phyloP scores from a whole-genome alignment of 2,113 vertebrate genomes.

The Saimiri boliviensis region DNA sequence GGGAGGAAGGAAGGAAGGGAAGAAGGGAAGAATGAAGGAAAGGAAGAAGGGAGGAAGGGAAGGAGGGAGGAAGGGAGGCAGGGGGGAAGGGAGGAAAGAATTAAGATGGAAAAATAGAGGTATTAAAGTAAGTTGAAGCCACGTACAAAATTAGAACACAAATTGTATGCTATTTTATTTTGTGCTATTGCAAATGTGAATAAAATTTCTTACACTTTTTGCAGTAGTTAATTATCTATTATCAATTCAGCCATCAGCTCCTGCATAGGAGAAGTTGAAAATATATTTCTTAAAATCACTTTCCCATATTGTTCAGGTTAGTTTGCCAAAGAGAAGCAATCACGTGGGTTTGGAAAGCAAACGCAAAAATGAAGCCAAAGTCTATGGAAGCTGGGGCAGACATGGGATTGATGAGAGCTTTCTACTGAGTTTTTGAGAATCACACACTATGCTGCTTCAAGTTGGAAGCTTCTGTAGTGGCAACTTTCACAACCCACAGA shows the following conservation, averaged over 20 bases:
- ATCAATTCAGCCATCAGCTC: background rate
- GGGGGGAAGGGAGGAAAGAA: too few species aligned
- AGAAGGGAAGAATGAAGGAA: fast-evolving
- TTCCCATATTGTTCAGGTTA: background rate
- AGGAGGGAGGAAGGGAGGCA: fast-evolving
- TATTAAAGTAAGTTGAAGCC: background rate
- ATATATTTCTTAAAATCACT: background rate
- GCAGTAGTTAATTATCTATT: background rate
- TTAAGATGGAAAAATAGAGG: background rate
- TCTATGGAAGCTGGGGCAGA: background rate
- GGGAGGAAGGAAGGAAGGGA: fast-evolving
- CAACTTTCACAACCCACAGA: background rate
- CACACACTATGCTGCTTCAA: background rate
- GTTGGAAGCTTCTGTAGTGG: background rate
- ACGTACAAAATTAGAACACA: background rate
- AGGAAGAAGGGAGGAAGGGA: too few species aligned
- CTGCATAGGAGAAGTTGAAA: background rate
- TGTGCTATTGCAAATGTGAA: background rate
- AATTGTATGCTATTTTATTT: background rate
- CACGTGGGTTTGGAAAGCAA: background rate
- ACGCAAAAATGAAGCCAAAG: background rate
- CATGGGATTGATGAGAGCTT: background rate
- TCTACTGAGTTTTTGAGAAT: background rate
- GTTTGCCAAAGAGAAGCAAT: background rate
- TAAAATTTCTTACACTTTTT: background rate